phyloP scores from a whole-genome alignment of 2,888 invertebrate genomes.

The Cataglyphis altisquamis region DNA sequence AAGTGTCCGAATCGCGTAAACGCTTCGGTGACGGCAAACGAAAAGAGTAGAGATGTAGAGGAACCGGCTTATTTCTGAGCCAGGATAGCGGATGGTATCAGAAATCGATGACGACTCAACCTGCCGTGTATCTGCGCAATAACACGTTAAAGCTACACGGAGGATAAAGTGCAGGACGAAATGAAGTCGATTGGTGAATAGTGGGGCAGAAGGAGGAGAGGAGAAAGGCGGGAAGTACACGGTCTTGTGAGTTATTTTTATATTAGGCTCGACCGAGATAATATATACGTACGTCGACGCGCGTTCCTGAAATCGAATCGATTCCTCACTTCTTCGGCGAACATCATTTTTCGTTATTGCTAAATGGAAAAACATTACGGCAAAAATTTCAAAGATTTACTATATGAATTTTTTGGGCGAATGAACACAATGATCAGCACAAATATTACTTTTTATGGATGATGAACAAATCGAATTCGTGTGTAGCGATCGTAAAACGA shows the following conservation, averaged over 20 bases:
- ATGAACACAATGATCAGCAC: conserved; percentile 34
- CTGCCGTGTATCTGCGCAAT: conserved; percentile 50
- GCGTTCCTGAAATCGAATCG: conserved; percentile 13
- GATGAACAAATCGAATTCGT: conserved; percentile 8
- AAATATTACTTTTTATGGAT: conserved; percentile 30
- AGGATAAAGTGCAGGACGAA: conserved; percentile 42
- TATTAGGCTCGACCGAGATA: conserved; percentile 19
- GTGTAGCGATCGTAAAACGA: conserved; percentile 29
- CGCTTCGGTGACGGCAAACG: conserved; percentile 40
- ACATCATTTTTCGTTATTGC: background rate
- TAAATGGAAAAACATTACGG: background rate
- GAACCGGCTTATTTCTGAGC: conserved; percentile 50
- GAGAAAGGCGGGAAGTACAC: background rate
- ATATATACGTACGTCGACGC: conserved; percentile 7
- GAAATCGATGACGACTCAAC: conserved; percentile 52
- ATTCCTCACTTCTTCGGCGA: background rate
- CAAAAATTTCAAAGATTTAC: conserved; percentile 18
- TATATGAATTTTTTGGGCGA: conserved; percentile 32
- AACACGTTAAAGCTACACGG: conserved; percentile 35
- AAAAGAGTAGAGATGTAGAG: conserved; percentile 48
- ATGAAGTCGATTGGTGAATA: conserved; percentile 31
- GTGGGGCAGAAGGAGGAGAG: no score
- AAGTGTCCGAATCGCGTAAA: conserved; percentile 55
- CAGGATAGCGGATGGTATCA: conserved; percentile 39
- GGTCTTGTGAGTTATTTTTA: conserved; percentile 30